Percentiles rank a stretch among this genome's conserved stretches.
phyloP scores from a whole-genome alignment of 1,140 invertebrate genomes.

The Parasteatoda tepidariorum region DNA sequence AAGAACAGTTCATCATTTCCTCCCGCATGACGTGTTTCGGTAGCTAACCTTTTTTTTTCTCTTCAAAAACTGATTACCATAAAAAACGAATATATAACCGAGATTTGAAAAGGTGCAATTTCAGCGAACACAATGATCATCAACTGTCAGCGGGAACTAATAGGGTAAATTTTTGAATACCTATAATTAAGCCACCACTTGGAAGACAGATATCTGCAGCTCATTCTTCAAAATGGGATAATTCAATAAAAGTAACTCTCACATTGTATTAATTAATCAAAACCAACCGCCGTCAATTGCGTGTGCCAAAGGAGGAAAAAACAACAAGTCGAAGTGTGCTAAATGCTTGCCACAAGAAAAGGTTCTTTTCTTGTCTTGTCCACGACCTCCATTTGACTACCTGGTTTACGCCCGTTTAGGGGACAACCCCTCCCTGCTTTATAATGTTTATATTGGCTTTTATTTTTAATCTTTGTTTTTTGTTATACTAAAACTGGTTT shows the following conservation, averaged over 20 bases:
- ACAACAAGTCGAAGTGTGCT: no score
- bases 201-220: conserved; percentile 5
- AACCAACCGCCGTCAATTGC: no score
- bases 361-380: not conserved
- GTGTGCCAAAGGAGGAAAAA: no score
- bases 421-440: not conserved
- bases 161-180: conserved; percentile 39
- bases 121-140: conserved; percentile 3
- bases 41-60: no score
- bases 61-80: conserved; percentile 43
- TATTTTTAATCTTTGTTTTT: not conserved
- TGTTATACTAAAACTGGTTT: conserved; percentile 8
- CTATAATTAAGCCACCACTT: conserved; percentile 27
- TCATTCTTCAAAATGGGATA: conserved; percentile 4
- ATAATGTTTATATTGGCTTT: not conserved
- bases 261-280: conserved; percentile 36
- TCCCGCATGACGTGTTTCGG: no score
- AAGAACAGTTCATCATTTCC: no score
- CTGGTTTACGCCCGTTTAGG: conserved; percentile 28
- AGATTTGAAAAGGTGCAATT: conserved; percentile 52
- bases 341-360: no score
- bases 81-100: conserved; percentile 53
- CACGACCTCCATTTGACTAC: not conserved
- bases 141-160: conserved; percentile 38
- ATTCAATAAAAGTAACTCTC: conserved; percentile 22